Percentiles rank a stretch among this genome's conserved stretches.
Evolutionary conservation across 2,797 vertebrate species (phyloP).

Genomic region (Gymnopithys bicolor): DNA sequence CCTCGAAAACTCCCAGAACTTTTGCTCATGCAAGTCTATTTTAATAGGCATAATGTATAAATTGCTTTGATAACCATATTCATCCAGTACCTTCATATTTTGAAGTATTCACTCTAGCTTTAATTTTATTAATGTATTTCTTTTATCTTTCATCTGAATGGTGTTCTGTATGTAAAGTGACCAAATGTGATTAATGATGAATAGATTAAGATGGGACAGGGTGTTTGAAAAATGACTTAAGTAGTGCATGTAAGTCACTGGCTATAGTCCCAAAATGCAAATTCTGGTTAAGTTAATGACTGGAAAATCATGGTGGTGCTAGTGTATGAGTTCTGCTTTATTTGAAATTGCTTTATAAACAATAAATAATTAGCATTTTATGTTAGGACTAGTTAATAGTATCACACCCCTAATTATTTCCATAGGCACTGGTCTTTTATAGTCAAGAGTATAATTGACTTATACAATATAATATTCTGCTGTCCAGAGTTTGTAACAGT

Average conservation of each 20-base stretch:
- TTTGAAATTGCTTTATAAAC: constrained; percentile 81
- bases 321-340: constrained; percentile 70
- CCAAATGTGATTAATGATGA: constrained; percentile 86
- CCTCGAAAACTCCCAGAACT: background rate
- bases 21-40: constrained; percentile 25
- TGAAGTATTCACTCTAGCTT: constrained; percentile 73
- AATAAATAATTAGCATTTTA: constrained; percentile 81
- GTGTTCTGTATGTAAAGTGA: constrained; percentile 83
- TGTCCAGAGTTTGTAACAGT: background rate
- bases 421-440: background rate
- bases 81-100: constrained; percentile 72
- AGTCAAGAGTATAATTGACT: constrained; percentile 37
- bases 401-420: constrained; percentile 54
- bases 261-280: constrained; percentile 85
- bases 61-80: constrained; percentile 70
- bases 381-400: constrained; percentile 59
- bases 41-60: constrained; percentile 42
- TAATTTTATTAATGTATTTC: constrained; percentile 83
- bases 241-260: constrained; percentile 81
- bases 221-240: constrained; percentile 85
- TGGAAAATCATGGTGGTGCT: constrained; percentile 79
- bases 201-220: constrained; percentile 83
- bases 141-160: constrained; percentile 82
- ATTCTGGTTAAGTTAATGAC: constrained; percentile 84
- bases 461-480: background rate